Evolutionary conservation across 1,140 invertebrate species (phyloP).

Genomic region (Anoplophora glabripennis): DNA sequence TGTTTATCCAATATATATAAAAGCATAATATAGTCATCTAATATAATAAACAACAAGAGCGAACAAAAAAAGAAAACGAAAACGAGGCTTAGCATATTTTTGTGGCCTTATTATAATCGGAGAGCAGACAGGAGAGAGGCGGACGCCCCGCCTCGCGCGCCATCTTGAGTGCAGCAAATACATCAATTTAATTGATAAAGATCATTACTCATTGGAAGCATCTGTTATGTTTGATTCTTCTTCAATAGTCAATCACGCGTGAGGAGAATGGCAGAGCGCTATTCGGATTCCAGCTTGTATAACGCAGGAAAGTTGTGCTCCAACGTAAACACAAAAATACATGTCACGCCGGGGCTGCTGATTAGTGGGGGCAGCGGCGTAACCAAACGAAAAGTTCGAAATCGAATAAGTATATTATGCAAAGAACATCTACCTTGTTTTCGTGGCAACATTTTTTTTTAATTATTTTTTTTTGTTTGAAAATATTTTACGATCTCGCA

Average conservation of each 20-base stretch:
- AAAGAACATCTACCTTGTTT: too few relatives aligned
- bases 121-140: background rate
- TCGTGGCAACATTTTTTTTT: too few relatives aligned
- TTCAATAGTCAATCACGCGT: constrained; percentile 35
- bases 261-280: constrained; percentile 15
- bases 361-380: constrained; percentile 3
- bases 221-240: constrained; percentile 31
- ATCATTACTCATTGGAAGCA: constrained; percentile 42
- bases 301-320: constrained; percentile 7
- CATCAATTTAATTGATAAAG: constrained; percentile 43
- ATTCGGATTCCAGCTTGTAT: constrained; percentile 11
- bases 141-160: constrained; percentile 26
- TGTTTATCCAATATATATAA: too few relatives aligned
- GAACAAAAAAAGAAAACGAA: background rate
- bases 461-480: too few relatives aligned
- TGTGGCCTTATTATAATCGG: too few relatives aligned
- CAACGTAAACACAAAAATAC: constrained; percentile 11
- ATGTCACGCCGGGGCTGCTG: constrained; percentile 4
- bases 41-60: too few relatives aligned
- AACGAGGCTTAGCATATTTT: background rate
- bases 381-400: too few relatives aligned
- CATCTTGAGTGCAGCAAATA: constrained; percentile 33
- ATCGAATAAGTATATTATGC: too few relatives aligned
- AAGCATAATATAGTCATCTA: too few relatives aligned
- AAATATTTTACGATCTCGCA: too few relatives aligned